Base-by-base conservation (phyloP, 2,797 vertebrate species). In the Chromobotia macracanthus region DNA sequence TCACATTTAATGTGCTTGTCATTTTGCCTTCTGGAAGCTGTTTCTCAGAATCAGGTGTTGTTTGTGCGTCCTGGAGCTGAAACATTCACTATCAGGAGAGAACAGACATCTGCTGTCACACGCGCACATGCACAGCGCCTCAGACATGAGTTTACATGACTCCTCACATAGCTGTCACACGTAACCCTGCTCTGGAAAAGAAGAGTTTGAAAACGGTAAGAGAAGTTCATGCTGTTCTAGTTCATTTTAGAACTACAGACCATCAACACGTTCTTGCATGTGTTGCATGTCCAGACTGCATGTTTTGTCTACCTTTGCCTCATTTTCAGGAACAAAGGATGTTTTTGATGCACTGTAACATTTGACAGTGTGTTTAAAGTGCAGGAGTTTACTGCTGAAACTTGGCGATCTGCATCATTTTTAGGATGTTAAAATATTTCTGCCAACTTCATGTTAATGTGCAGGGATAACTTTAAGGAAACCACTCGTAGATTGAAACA, bases 31-130 rank as follows among this genome's bases (percentile, higher is more conserved):
- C 38, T 70, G 71, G 72, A 83, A 67, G 66, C 72, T 35, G 81
- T 58, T 87, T 89, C 85, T 86, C 82, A 86, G 87, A 89, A 89
- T 83, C 77, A 82, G 80, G 82, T 85, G 86, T 82, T 78, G 74
- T 80, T 87, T 84, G 82, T 87, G 74, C 68, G 77, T 85, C 72
- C 78, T 53, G 35, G 85, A 84, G 80, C 76, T 80, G 82, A 66
- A 75, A 78, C 70, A 55, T 73, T 64, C 56, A 77, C 73, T 87
- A 89, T 89, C 87, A 87, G 86, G 68, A 86, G 80, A 66, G 46
- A 84, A 76, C 87, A 89, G 82, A 84, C 82, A 46, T 79, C 73
- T 84, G 75, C 74, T 68, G 70, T 25, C 80, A 63, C 64, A 63
- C 56, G 46, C 48, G 75, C 77, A 66, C 78, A 73, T 6, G 63